These are phyloP conservation scores for Eublepharis macularius DNA, from an alignment of 2,113 vertebrate genomes.

Conservation along the genomic window DNA sequence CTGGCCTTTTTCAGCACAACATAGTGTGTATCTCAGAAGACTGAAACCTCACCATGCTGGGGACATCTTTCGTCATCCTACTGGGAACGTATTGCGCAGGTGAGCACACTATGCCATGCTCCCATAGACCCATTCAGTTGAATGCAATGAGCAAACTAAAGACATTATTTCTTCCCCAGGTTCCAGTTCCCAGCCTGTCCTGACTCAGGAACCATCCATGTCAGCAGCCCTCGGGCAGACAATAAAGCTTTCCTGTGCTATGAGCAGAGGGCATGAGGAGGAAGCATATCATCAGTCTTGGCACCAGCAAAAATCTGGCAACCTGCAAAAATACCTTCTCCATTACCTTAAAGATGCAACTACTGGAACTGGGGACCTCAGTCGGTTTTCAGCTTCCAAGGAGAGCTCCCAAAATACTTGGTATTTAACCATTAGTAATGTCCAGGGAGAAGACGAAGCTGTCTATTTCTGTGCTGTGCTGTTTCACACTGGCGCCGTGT, in stretches of 20 bases:
- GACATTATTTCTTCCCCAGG: neutral
- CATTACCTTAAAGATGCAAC: too few species aligned
- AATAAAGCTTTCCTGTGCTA: neutral
- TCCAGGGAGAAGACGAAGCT: too few species aligned
- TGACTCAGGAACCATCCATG: fast-evolving
- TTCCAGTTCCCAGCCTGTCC: neutral
- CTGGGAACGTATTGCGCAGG: neutral
- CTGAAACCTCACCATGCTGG: neutral
- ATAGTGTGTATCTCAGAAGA: neutral
- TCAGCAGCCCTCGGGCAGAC: fast-evolving
- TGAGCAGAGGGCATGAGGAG: fast-evolving
- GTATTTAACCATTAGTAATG: too few species aligned
- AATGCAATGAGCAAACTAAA: neutral
- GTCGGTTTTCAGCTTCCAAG: too few species aligned
- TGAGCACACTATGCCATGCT: neutral
- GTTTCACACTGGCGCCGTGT: too few species aligned
- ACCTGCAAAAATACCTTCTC: too few species aligned
- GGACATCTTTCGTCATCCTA: neutral
- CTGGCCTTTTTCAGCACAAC: too few species aligned
- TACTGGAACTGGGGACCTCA: too few species aligned
- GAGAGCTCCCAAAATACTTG: too few species aligned
- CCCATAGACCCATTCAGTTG: neutral
- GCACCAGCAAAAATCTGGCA: too few species aligned
- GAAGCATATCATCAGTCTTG: too few species aligned
- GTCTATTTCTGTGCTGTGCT: too few species aligned